Evolutionary conservation across 2,797 vertebrate species (phyloP), one percentile per base, ranked within the genome.

Genomic region (Ptychadena robeensis): DNA sequence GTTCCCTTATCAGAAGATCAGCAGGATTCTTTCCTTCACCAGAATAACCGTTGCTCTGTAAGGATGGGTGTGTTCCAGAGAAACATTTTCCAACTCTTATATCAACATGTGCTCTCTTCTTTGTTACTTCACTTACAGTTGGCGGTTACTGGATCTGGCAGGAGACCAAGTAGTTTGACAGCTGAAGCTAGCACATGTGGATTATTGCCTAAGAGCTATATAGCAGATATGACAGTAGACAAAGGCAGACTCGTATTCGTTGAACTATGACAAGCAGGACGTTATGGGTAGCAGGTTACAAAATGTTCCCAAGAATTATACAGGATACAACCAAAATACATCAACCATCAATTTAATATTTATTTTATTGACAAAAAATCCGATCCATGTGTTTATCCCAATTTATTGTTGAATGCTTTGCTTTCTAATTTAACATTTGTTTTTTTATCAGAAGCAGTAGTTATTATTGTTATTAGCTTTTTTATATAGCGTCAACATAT

Each of bases 151-250:
- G 53, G 61, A 80, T 35, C 31, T 80, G 82, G 82, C 82, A 64
- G 37, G 5, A 53, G 72, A 31, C 65, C 82, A 80, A 76, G 32
- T 68, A 37, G 15, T 74, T 48, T 84, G 82, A 80, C 77, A 80
- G 82, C 82, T 84, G 82, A 80, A 79, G 65, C 70, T 80, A 80
- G 71, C 82, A 80, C 82, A 74, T 84, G 82, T 80, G 77, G 82
- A 84, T 84, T 80, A 80, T 84, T 66, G 82, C 77, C 65, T 59
- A 48, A 69, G 82, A 84, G 77, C 77, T 63, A 22, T 73, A 25
- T n/a, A 75, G 71, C 61, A 76, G 72, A 85, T 80, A 80, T 80
- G 72, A 68, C 78, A 71, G 78, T 61, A 74, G 65, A 80, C 64
- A 80, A 85, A 83, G 73, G 48, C 32, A 63, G 15, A 37, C 34